Evolutionary conservation across 2,113 vertebrate species (phyloP), one percentile per base, ranked within the genome.

Genomic region (Galeopterus variegatus): DNA sequence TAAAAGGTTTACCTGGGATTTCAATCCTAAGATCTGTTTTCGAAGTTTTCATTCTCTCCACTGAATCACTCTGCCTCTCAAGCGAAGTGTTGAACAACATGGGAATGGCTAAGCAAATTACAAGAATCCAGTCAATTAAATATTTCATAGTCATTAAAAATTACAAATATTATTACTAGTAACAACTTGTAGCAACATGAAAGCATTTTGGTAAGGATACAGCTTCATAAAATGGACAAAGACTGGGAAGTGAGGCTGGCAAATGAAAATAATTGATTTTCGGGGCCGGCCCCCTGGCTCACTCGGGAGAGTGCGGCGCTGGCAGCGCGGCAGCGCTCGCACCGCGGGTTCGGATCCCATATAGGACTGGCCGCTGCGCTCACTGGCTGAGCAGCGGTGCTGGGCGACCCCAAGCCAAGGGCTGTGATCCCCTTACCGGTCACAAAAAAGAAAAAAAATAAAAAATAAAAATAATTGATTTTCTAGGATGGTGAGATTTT

Each of bases 101-200:
- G 8, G 14, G 75, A 84, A 58, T 62, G n/a, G 41, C 58, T 89
- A 58, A 89, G 56, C 72, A 96, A 95, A 93, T 36, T 67, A 28
- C 26, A 96, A 58, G 8, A 93, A 83, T 94, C 64, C 31, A 93
- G 36, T 65, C 36, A 83, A 76, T 77, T 84, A 84, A 84, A 94
- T 70, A 72, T 82, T 92, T 92, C 41, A 95, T 36, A 85, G n/a
- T 0, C 70, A 84, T 60, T 64, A 79, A 80, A 92, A 79, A 58
- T 79, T 52, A 72, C 5, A 87, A 91, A n/a, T 76, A 75, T 23
- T 33, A 2, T 56, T 41, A 41, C 41, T 41, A 41, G 41, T 41
- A 41, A 90, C 64, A 80, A 23, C 15, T 85, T 90, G 41, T 83
- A 73, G 69, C n/a, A 81, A 75, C 56, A 95, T 15, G n/a, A 73